These are phyloP conservation scores for Conger conger DNA, from an alignment of 2,113 vertebrate genomes.

Conservation along the genomic window DNA sequence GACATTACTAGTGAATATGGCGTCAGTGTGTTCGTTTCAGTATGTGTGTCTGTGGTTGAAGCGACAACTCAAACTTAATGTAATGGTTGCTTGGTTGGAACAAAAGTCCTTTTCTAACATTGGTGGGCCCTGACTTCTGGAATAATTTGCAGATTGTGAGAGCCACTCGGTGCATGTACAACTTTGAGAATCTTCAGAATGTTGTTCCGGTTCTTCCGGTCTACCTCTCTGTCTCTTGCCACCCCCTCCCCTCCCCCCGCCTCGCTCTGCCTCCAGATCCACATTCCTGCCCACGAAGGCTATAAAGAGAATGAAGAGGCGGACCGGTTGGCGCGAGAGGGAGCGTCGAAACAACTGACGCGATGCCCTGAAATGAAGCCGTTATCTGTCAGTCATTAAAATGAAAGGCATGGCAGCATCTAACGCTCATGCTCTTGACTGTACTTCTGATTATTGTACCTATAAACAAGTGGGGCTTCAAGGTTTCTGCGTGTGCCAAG, in stretches of 20 bases:
- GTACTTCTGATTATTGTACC: background rate
- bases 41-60: too few species aligned
- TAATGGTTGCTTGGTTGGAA: too few species aligned
- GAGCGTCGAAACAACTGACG: constrained; percentile 67
- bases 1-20: too few species aligned
- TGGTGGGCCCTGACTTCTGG: too few species aligned
- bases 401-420: background rate
- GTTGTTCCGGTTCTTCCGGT: background rate
- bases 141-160: background rate
- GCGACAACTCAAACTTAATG: too few species aligned
- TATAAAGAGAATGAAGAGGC: constrained; percentile 90
- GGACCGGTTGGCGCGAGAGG: constrained; percentile 85
- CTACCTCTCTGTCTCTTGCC: background rate
- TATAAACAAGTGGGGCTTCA: background rate
- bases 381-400: background rate
- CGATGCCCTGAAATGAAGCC: background rate
- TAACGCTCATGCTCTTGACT: too few species aligned
- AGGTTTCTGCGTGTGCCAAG: background rate
- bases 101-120: too few species aligned
- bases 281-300: constrained; percentile 89
- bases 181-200: background rate
- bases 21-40: too few species aligned
- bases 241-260: background rate
- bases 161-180: background rate
- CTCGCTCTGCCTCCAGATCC: constrained; percentile 70